These are phyloP conservation scores for Rhinolophus ferrumequinum DNA, from an alignment of 2,113 vertebrate species.

Conservation along the genomic window DNA sequence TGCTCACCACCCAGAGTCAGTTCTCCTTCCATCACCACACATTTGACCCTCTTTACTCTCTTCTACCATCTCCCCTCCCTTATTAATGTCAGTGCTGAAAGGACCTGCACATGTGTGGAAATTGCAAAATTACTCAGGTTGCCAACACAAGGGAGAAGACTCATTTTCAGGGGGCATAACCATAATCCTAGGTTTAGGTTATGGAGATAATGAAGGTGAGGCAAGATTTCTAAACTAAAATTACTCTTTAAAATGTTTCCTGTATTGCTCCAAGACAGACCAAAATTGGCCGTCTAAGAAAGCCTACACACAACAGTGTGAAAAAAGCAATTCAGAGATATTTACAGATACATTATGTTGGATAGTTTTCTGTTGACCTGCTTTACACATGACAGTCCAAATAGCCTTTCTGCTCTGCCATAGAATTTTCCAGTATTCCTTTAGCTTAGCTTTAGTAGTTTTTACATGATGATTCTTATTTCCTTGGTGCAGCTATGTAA, in stretches of 20 bases:
- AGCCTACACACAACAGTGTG: neutral
- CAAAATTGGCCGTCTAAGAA: neutral
- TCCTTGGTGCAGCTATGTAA: slow-evolving; percentile 56
- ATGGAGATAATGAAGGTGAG: neutral
- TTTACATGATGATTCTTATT: slow-evolving; percentile 52
- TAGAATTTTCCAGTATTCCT: neutral
- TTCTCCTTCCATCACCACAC: too few relatives aligned
- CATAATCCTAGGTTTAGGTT: neutral
- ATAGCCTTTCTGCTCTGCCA: neutral
- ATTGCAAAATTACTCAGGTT: fast-evolving
- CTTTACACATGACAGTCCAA: neutral
- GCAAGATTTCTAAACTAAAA: neutral
- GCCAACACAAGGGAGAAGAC: neutral
- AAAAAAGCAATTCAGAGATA: neutral
- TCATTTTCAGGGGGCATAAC: neutral
- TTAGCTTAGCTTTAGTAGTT: slow-evolving; percentile 20
- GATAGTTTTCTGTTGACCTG: slow-evolving; percentile 38
- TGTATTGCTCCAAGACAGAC: neutral
- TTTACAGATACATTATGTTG: neutral
- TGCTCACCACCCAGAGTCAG: too few relatives aligned
- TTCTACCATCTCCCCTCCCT: too few relatives aligned
- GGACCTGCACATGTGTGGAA: neutral
- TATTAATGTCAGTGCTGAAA: neutral
- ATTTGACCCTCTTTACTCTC: too few relatives aligned
- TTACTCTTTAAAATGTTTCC: neutral